phyloP scores from a whole-genome alignment of 2,888 invertebrate genomes.

The Cheilosia variabilis region DNA sequence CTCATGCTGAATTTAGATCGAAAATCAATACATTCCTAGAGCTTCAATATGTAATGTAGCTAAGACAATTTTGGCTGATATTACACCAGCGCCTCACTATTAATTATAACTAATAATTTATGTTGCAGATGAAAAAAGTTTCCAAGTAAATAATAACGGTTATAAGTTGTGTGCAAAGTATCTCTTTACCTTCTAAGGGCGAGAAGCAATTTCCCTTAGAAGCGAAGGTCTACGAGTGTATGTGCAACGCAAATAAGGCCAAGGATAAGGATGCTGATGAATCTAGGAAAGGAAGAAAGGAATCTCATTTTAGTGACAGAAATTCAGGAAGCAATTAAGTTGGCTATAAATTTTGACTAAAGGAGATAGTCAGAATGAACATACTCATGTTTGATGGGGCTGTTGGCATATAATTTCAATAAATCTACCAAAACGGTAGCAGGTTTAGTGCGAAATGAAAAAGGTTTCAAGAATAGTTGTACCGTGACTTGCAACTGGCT shows the following conservation, averaged over 20 bases:
- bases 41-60: background rate
- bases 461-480: too few species aligned
- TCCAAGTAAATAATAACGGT: slow-evolving; percentile 67
- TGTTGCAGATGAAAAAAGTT: slow-evolving; percentile 70
- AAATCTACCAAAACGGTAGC: too few species aligned
- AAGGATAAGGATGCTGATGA: slow-evolving; percentile 34
- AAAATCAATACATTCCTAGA: background rate
- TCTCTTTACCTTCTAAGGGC: slow-evolving; percentile 47
- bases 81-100: slow-evolving; percentile 44
- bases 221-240: background rate
- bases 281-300: slow-evolving; percentile 60
- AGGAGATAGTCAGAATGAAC: slow-evolving; percentile 43
- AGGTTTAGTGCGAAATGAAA: too few species aligned
- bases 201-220: background rate
- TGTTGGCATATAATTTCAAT: too few species aligned
- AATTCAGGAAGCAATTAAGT: slow-evolving; percentile 71
- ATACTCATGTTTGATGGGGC: background rate
- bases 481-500: too few species aligned
- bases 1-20: too few species aligned
- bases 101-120: slow-evolving; percentile 71
- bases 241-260: background rate
- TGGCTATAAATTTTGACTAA: slow-evolving; percentile 60
- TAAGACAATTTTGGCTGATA: background rate
- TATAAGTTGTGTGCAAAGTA: slow-evolving; percentile 61
- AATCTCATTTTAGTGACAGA: slow-evolving; percentile 57